Evolutionary conservation across 2,113 vertebrate genomes (phyloP).

Genomic region (Cyprinus carpio): DNA sequence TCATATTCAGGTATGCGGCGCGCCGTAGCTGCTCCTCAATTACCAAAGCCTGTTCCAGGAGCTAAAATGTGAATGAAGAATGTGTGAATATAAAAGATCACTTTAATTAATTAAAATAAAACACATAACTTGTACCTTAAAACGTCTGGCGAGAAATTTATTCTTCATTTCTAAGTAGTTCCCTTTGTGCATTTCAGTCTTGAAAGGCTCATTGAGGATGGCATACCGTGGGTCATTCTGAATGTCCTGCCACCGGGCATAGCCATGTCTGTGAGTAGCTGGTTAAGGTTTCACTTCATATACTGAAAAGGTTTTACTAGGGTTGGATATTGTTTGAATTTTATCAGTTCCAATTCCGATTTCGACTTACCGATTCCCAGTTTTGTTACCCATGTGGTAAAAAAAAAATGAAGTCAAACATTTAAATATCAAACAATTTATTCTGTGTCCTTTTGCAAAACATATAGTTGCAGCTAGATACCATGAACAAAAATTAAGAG

Average conservation of each 20-base stretch:
- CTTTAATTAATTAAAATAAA: background rate
- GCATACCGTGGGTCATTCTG: slow-evolving; percentile 93
- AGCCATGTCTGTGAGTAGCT: slow-evolving; percentile 82
- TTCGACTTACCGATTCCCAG: no score
- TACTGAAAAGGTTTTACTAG: background rate
- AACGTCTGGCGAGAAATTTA: slow-evolving; percentile 95
- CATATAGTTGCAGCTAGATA: no score
- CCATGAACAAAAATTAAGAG: no score
- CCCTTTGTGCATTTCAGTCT: slow-evolving; percentile 93
- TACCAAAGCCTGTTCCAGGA: slow-evolving; percentile 96
- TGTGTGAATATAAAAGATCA: background rate
- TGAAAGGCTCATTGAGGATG: slow-evolving; percentile 96
- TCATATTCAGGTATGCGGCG: slow-evolving; percentile 97
- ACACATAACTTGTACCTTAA: slow-evolving; percentile 78
- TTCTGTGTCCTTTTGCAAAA: no score
- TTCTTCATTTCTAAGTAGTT: slow-evolving; percentile 99
- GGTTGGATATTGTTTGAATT: no score
- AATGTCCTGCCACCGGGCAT: slow-evolving; percentile 98
- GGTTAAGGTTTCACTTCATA: slow-evolving; percentile 58
- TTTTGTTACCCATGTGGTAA: no score
- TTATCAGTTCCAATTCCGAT: no score
- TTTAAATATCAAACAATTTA: no score
- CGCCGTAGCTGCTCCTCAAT: slow-evolving; percentile 95
- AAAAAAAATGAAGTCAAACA: no score
- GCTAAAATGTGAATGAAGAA: slow-evolving; percentile 66